Evolutionary conservation across 2,888 invertebrate genomes (phyloP).

Genomic region (Leptogaster cylindrica): DNA sequence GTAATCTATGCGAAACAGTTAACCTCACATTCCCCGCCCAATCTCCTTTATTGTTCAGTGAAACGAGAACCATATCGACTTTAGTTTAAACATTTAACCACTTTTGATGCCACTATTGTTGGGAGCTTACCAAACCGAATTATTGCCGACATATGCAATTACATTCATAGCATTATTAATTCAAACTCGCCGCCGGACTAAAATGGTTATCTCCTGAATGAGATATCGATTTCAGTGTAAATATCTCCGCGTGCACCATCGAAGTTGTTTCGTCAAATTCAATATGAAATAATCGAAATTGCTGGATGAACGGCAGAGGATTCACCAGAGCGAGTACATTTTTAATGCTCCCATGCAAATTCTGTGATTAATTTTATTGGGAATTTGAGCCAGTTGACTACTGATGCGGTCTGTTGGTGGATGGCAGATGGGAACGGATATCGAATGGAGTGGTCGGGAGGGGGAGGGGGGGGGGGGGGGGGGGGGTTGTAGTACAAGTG

Average conservation of each 20-base stretch:
- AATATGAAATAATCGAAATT: slow-evolving; percentile 24
- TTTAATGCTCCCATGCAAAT: slow-evolving; percentile 24
- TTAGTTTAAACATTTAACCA: background rate
- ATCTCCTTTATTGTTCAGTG: too few relatives aligned
- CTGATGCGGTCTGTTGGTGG: too few relatives aligned
- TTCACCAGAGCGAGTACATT: background rate
- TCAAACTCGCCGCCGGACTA: slow-evolving; percentile 23
- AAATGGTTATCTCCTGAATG: slow-evolving; percentile 32
- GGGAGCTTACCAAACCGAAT: background rate
- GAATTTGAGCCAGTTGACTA: slow-evolving; percentile 16
- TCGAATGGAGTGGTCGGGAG: too few relatives aligned
- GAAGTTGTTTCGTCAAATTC: slow-evolving; percentile 26
- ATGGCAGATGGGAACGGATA: too few relatives aligned
- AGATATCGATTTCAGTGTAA: slow-evolving; percentile 24
- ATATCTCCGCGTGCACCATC: background rate
- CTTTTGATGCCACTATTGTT: background rate
- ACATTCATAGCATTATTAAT: slow-evolving; percentile 29
- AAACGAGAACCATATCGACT: too few relatives aligned
- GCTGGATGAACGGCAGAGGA: background rate
- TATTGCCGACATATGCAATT: slow-evolving; percentile 25
- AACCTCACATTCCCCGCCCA: too few relatives aligned
- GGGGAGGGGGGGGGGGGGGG: too few relatives aligned
- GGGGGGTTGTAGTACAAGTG: too few relatives aligned
- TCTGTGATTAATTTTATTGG: slow-evolving; percentile 28
- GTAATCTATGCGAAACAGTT: too few relatives aligned